These are phyloP conservation scores for Macrosteles quadrilineatus DNA, from an alignment of 1,140 invertebrate species.

Conservation along the genomic window DNA sequence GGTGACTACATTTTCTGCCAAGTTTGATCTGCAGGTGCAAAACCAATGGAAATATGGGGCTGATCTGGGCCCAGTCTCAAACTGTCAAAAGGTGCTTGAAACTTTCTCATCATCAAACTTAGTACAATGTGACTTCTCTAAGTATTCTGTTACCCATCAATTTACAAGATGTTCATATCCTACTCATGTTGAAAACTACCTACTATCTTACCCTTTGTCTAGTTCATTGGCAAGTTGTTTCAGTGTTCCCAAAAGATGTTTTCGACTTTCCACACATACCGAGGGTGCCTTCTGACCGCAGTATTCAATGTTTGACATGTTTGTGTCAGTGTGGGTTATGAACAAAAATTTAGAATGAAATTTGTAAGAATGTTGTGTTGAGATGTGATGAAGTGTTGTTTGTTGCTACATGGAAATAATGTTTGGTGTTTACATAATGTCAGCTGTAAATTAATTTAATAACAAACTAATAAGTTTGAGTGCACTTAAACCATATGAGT, in stretches of 20 bases:
- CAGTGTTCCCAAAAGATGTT: neutral
- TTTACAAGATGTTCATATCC: too few relatives aligned
- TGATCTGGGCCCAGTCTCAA: too few relatives aligned
- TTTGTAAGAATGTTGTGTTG: neutral
- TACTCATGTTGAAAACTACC: too few relatives aligned
- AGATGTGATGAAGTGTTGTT: neutral
- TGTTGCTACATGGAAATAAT: neutral
- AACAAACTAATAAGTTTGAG: too few relatives aligned
- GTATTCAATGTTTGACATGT: neutral
- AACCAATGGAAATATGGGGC: too few relatives aligned
- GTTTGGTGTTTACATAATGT: neutral
- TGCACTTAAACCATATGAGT: too few relatives aligned
- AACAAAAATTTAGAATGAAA: neutral
- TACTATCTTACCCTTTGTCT: conserved; percentile 6
- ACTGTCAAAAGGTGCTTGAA: too few relatives aligned
- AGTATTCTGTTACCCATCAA: too few relatives aligned
- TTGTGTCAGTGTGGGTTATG: neutral
- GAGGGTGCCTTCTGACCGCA: neutral
- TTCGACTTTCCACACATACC: conserved; percentile 4
- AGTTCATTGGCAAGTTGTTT: neutral
- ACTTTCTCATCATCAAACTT: too few relatives aligned
- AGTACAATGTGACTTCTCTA: too few relatives aligned
- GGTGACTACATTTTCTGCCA: too few relatives aligned
- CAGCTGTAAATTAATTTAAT: neutral
- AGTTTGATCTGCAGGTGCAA: too few relatives aligned